Evolutionary conservation across 2,888 invertebrate species (phyloP).

Genomic region (Amphipyra tragopoginis): DNA sequence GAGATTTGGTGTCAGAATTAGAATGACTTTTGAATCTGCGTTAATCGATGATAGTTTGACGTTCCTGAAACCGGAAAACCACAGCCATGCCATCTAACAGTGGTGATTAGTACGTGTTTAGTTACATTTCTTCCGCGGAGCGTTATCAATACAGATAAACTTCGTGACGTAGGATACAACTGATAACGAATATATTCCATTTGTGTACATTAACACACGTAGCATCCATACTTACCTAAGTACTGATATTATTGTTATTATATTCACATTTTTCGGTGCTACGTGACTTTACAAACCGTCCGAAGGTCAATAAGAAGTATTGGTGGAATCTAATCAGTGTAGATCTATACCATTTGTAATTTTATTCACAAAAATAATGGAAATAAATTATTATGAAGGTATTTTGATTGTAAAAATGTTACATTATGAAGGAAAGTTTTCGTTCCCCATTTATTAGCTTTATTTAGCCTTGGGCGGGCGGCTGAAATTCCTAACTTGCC

Average conservation of each 20-base stretch:
- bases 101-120: slow-evolving; percentile 75
- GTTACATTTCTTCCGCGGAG: slow-evolving; percentile 72
- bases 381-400: slow-evolving; percentile 46
- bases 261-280: slow-evolving; percentile 53
- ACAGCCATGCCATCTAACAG: slow-evolving; percentile 12
- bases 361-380: slow-evolving; percentile 32
- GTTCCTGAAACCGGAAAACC: slow-evolving; percentile 33
- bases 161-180: slow-evolving; percentile 71
- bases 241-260: slow-evolving; percentile 42
- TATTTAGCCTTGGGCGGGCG: slow-evolving; percentile 40
- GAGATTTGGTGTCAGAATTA: not conserved
- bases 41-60: not conserved
- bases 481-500: slow-evolving; percentile 31
- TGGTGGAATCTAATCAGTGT: slow-evolving; percentile 57
- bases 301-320: slow-evolving; percentile 54
- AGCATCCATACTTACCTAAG: slow-evolving; percentile 44
- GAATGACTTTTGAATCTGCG: not conserved
- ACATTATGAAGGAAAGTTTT: slow-evolving; percentile 42
- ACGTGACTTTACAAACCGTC: slow-evolving; percentile 54
- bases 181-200: slow-evolving; percentile 70
- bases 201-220: slow-evolving; percentile 64
- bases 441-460: slow-evolving; percentile 40
- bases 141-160: slow-evolving; percentile 80
- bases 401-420: slow-evolving; percentile 50
- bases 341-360: slow-evolving; percentile 39